Conservation (phyloP, 1,140 invertebrate species). For the Drosophila baimaii region DNA sequence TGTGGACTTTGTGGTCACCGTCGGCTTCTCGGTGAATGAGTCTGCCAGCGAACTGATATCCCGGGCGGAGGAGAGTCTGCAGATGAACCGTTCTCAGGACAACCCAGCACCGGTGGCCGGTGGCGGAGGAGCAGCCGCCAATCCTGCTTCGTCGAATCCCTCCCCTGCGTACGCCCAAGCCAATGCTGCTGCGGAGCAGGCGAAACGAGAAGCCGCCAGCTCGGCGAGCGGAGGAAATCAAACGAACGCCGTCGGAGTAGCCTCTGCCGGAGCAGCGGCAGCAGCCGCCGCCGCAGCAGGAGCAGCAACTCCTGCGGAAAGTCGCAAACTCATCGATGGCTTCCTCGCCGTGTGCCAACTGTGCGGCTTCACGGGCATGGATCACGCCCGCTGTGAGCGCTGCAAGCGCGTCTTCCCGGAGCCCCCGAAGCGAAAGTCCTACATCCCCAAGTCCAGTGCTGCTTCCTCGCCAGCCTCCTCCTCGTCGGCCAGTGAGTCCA, state of each 20-base stretch:
- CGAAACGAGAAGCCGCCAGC: constrained; percentile 55
- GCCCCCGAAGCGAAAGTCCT: constrained; percentile 86
- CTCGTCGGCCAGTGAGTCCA: constrained; percentile 55
- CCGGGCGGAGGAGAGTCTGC: constrained; percentile 78
- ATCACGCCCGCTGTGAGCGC: constrained; percentile 90
- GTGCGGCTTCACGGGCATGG: constrained; percentile 89
- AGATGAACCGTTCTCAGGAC: constrained; percentile 75
- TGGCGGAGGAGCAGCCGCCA: constrained; percentile 6
- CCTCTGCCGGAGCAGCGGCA: constrained; percentile 41
- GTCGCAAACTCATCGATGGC: constrained; percentile 87
- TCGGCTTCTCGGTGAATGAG: constrained; percentile 85
- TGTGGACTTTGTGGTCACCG: constrained; percentile 91
- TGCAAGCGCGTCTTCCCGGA: constrained; percentile 86
- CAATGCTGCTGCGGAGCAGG: constrained; percentile 48
- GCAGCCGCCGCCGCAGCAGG: constrained; percentile 69
- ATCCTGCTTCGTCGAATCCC: constrained; percentile 19
- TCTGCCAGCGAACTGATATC: constrained; percentile 80
- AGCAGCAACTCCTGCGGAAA: constrained; percentile 31
- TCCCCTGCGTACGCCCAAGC: constrained; percentile 49
- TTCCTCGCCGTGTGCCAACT: constrained; percentile 89
- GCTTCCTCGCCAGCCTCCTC: constrained; percentile 44
- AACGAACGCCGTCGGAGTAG: neutral
- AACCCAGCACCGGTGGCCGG: constrained; percentile 30
- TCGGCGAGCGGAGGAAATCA: constrained; percentile 17
- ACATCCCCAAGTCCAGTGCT: constrained; percentile 66